Evolutionary conservation across 2,113 vertebrate species (phyloP).

Genomic region (Perca flavescens): DNA sequence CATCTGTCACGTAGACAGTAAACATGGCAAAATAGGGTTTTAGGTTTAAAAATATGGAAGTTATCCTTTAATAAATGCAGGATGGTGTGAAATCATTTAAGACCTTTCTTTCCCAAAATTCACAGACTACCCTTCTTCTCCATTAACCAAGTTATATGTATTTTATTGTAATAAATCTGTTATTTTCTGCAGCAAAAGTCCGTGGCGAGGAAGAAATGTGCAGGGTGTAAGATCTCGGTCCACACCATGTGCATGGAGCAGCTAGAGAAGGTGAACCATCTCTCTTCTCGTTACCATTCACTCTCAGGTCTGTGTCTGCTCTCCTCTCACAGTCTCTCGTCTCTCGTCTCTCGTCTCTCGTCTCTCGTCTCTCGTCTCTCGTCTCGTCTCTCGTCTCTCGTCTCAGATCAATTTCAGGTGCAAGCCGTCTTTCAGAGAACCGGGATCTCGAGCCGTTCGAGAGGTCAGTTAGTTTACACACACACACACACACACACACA

Average conservation of each 20-base stretch:
- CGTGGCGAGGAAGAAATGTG: conserved; percentile 92
- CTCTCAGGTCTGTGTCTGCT: not conserved
- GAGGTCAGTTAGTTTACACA: conserved; percentile 84
- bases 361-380: no score
- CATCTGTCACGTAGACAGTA: no score
- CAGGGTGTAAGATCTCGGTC: conserved; percentile 96
- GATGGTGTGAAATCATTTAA: not conserved
- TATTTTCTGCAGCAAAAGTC: conserved; percentile 89
- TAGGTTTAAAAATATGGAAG: no score
- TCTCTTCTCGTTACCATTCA: conserved; percentile 5
- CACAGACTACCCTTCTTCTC: not conserved
- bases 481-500: no score
- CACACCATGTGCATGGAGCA: conserved; percentile 94
- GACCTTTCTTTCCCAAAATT: no score
- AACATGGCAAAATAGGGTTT: no score
- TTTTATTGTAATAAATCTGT: not conserved
- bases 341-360: no score
- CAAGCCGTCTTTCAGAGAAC: conserved; percentile 96
- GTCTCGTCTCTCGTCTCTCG: not conserved
- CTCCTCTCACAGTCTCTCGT: no score
- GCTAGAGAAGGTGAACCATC: conserved; percentile 90
- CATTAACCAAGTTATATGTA: not conserved
- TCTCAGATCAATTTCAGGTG: conserved; percentile 97
- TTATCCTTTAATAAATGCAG: no score
- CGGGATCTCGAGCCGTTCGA: conserved; percentile 90